Base-by-base conservation (phyloP, 2,797 vertebrate species). In the Poecilia wingei region DNA sequence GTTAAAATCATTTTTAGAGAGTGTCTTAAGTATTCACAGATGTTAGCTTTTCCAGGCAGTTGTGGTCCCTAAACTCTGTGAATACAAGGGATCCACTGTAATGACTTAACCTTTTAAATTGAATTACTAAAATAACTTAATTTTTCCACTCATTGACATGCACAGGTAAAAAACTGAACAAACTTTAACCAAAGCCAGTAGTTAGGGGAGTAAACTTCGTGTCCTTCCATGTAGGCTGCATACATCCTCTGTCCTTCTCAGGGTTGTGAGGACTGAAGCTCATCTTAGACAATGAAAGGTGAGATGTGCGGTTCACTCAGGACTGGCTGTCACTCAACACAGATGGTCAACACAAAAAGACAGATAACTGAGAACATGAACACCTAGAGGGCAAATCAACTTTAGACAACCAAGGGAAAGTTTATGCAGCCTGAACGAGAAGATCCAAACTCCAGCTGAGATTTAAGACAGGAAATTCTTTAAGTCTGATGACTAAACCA, bases 381-480 rank as follows among this genome's bases (percentile, higher is more conserved):
- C 53, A 28, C 69, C 20, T 14, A 61, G 13, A 43, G 25, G 53
- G 36, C 25, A 74, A 74, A 57, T 39, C 55, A 28, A 51, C 49
- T 39, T 39, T 33, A 55, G 12, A 53, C 14, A 7, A 51, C 10
- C 3, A 33, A 43, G 20, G 6, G 39, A n/a, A 39, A 31, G 2
- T n/a, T 57, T 14, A 2, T 41, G 36, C 39, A 75, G 12, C 10
- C 8, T 70, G 33, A 31, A 18, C 71, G 25, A 70, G 51, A 72
- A 72, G 20, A 72, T 28, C 13, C 28, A 46, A 75, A 71, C 12
- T 49, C 22, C 3, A n/a, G 51, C 41, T 36, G 8, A 46, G 45
- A 51, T 43, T 76, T 18, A 64, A 57, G 53, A 73, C 46, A 74
- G 20, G 43, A 76, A 80, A 28, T 66, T 66, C 36, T 55, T 68